Evolutionary conservation across 1,140 invertebrate species (phyloP), one percentile per base, ranked within the genome.

Genomic region (Drosophila gunungcola): DNA sequence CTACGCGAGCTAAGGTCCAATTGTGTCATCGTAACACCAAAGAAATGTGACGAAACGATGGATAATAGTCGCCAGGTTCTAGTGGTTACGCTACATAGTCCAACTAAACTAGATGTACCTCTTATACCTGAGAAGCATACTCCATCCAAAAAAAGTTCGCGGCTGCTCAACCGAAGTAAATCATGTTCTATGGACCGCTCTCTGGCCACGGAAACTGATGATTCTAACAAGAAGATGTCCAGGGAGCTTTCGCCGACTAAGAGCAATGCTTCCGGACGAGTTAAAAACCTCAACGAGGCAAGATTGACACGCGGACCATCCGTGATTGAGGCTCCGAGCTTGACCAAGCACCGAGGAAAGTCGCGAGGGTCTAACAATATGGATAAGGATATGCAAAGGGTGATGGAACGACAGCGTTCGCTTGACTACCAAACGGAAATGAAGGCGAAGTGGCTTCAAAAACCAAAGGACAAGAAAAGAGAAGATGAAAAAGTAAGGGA

Each of bases 381-480:
- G n/a, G 13, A 45, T 38, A 29, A 25, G 21, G 38, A 63, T 1
- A 57, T 27, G n/a, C 39, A 58, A 12, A 27, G 4, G 10, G 16
- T 80, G 6, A 48, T 77, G 0, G 48, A 69, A 0, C 68, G 60
- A 11, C 84, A 88, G 42, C 70, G 65, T 1, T 49, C 25, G 0
- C 2, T 64, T 6, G 76, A 91, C 41, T 45, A 74, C 7, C 21
- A 65, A 11, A 29, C 43, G 0, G 13, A 73, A 32, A 42, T 91
- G 41, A 81, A 88, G 39, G 9, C 12, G 3, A 91, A 89, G 62
- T 90, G 89, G 86, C 42, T 63, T 21, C 73, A 85, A 34, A 91
- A 91, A 27, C 65, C 83, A 0, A 72, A 63, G 9, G 67, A 77
- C 13, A 68, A 74, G n/a, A 78, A 73, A 29, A 73, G 68, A 0